Base-by-base conservation (phyloP, 2,888 invertebrate species). In the Choreutis nemorana region DNA sequence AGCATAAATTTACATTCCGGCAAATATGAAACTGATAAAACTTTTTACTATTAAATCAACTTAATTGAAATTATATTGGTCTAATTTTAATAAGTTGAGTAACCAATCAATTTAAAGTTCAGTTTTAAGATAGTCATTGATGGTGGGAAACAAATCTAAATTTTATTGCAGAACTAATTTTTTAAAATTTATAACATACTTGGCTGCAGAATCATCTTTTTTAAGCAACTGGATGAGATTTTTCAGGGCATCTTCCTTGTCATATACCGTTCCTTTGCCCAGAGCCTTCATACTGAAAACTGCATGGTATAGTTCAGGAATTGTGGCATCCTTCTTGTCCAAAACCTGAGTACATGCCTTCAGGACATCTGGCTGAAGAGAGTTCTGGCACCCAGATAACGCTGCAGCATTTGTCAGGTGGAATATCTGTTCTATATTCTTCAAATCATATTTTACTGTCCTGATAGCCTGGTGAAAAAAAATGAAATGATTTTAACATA, bases 161-260 rank as follows among this genome's bases (percentile, higher is more conserved):
- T n/a, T n/a, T n/a, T n/a, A n/a, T n/a, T n/a, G n/a, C n/a, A n/a
- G n/a, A n/a, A n/a, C n/a, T n/a, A n/a, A n/a, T n/a, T n/a, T n/a
- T n/a, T n/a, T n/a, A n/a, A n/a, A n/a, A n/a, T n/a, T n/a, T 4
- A 23, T 33, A 29, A 62, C 77, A 72, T 58, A 88, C 87, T 85
- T 87, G 23, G 81, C 75, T 11, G 89, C 78, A 35, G 87, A 87
- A 50, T 94, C 93, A 68, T 96, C 95, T 48, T 90, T 90, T 58
- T 93, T 94, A 36, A 96, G 65, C 36, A 87, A 75, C 34, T 87
- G 85, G 50, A 90, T 85, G 18, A 95, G 67, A 39, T 86, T 83
- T 57, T 89, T 89, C 1, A 86, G 77, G 12, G 90, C 73, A 58
- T 90, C 91, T 13, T 83, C 80, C 24, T 83, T 82, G 45, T 87